Evolutionary conservation across 2,113 vertebrate genomes (phyloP).

Genomic region (Myiozetetes cayanensis): DNA sequence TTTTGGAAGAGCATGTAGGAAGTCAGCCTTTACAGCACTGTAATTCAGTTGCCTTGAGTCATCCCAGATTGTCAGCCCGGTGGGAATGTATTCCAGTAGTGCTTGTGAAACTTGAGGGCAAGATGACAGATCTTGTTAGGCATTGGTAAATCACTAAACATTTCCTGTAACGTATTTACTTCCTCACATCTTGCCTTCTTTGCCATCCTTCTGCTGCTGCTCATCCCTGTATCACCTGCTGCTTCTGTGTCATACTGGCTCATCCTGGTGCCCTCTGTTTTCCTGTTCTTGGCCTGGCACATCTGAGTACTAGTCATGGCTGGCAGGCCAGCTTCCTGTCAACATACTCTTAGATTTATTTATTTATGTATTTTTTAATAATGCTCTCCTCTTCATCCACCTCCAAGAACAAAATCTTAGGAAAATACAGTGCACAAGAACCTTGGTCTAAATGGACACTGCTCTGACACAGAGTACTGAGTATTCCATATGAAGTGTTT

Average conservation of each 20-base stretch:
- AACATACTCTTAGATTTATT: not conserved
- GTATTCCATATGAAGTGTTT: not conserved
- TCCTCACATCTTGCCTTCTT: not conserved
- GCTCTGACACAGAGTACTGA: not conserved
- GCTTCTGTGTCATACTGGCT: not conserved
- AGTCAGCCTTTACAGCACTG: not conserved
- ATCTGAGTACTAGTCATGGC: not conserved
- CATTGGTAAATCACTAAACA: not conserved
- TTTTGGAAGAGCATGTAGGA: not conserved
- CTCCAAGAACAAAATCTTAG: not conserved
- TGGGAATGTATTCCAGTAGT: not conserved
- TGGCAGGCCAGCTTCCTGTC: not conserved
- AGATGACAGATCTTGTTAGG: not conserved
- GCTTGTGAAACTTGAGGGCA: not conserved
- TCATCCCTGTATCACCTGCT: not conserved
- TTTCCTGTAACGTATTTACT: not conserved
- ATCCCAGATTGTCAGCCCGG: not conserved
- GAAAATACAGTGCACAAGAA: not conserved
- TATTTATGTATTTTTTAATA: not conserved
- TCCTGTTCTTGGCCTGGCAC: not conserved
- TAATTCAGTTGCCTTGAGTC: not conserved
- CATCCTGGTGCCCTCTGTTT: not conserved
- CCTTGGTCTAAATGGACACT: not conserved
- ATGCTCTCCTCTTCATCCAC: not conserved
- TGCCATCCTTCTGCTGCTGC: not conserved